These are phyloP conservation scores for Philotrypesis tridentata DNA, from an alignment of 1,140 invertebrate species.

Conservation along the genomic window DNA sequence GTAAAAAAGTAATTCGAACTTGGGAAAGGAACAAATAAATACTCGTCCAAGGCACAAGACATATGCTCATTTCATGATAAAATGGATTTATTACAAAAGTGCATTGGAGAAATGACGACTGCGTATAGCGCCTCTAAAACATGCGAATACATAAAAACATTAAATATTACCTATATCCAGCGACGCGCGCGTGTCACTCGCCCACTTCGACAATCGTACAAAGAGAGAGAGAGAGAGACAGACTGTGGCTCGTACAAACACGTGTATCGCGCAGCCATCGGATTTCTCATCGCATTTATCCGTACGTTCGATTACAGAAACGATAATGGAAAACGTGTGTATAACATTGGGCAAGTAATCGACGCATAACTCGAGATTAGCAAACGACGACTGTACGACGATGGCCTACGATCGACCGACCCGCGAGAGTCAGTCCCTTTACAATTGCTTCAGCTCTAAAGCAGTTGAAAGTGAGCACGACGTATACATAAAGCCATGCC, in stretches of 20 bases:
- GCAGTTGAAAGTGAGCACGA: too few species aligned
- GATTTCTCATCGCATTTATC: slow-evolving; percentile 19
- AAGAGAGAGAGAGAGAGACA: too few species aligned
- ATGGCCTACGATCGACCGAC: too few species aligned
- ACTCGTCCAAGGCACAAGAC: slow-evolving; percentile 27
- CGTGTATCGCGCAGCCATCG: slow-evolving; percentile 19
- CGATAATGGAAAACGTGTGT: slow-evolving; percentile 19
- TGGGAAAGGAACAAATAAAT: neutral
- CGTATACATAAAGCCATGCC: too few species aligned
- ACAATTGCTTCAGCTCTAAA: neutral
- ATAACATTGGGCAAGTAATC: slow-evolving; percentile 28
- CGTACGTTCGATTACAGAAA: slow-evolving; percentile 37
- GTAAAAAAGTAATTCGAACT: neutral
- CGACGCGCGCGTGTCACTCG: too few species aligned
- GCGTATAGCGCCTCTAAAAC: slow-evolving; percentile 57
- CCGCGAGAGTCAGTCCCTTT: too few species aligned
- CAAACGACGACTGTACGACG: neutral
- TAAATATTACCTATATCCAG: slow-evolving; percentile 67
- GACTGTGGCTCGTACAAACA: too few species aligned
- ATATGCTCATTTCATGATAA: slow-evolving; percentile 56
- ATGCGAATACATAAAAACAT: slow-evolving; percentile 53
- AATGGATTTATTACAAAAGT: slow-evolving; percentile 68
- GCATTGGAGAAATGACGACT: slow-evolving; percentile 60
- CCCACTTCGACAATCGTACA: too few species aligned
- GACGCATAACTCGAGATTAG: slow-evolving; percentile 29